Evolutionary conservation across 1,140 invertebrate genomes (phyloP), one percentile per base, ranked within the genome.

Genomic region (Sinella curviseta): DNA sequence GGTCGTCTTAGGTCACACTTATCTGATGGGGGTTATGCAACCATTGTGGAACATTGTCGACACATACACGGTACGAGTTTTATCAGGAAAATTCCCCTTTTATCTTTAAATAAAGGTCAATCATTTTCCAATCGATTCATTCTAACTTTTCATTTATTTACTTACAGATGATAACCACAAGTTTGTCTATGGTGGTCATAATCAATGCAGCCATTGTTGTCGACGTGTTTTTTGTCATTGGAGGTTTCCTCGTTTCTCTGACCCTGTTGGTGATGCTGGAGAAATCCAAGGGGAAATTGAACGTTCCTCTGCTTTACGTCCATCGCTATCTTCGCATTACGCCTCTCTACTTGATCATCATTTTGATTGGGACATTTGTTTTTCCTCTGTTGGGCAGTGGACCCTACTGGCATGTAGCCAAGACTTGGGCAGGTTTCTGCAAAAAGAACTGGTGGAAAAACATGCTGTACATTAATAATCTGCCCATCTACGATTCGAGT

Each of bases 1-100:
- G 80, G 80, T 81, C 74, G 57, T 81, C 33, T 30, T 81, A 12
- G 74, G 73, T 30, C 80, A 81, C 74, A 81, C 57, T 60, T 60
- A 60, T 60, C 57, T 60, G 24, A 60, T 60, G 57, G 57, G 57
- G 14, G 24, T 60, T 26, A 60, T 60, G 3, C 57, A 60, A 60
- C 57, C 57, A 4, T 60, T 60, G 24, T 60, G 57, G 57, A 60
- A 60, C 24, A 60, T 60, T 4, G 57, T 60, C 12, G 57, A 60
- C 24, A 60, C 57, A 26, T 60, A 60, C 24, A 17, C 57, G 4
- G 57, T 60, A 60, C 12, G 57, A 48, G 39, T 20, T 8, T 48
- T 48, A 48, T 20, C 39, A 12, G 8, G 39, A 48, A 48, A 48
- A 48, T 48, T 8, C 20, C 20, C 20, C 20, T 48, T 48, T n/a